These are phyloP conservation scores for Lypha dubia DNA, from an alignment of 2,888 invertebrate genomes.

Conservation along the genomic window DNA sequence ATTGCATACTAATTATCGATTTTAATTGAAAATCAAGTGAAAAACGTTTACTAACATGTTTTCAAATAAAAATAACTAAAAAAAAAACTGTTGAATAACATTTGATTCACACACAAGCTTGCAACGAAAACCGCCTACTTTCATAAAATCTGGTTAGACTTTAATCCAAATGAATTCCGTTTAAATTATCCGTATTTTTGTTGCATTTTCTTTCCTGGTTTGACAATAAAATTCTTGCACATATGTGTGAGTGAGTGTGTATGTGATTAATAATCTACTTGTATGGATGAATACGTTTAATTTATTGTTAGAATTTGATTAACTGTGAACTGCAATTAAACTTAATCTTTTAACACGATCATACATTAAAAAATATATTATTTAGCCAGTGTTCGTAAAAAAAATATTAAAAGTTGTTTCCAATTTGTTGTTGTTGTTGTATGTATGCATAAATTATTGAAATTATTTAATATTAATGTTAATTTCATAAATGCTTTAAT, in stretches of 20 bases:
- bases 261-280: background rate
- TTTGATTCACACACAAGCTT: background rate
- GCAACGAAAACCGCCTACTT: conserved; percentile 26
- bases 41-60: conserved; percentile 30
- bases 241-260: background rate
- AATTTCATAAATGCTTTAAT: conserved; percentile 62
- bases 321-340: conserved; percentile 69
- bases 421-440: conserved; percentile 12
- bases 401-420: conserved; percentile 46
- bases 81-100: background rate
- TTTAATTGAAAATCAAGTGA: conserved; percentile 40
- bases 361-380: conserved; percentile 17
- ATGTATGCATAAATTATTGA: conserved; percentile 44
- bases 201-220: conserved; percentile 14
- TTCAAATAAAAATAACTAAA: conserved; percentile 27
- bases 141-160: background rate
- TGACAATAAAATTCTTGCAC: conserved; percentile 1
- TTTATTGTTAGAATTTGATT: conserved; percentile 58
- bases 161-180: background rate
- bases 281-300: background rate
- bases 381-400: conserved; percentile 9
- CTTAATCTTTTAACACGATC: conserved; percentile 71
- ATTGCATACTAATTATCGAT: conserved; percentile 48
- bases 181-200: background rate
- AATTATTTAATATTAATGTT: conserved; percentile 59